Conservation (phyloP, 2,888 invertebrate species). For the Villa cingulata region DNA sequence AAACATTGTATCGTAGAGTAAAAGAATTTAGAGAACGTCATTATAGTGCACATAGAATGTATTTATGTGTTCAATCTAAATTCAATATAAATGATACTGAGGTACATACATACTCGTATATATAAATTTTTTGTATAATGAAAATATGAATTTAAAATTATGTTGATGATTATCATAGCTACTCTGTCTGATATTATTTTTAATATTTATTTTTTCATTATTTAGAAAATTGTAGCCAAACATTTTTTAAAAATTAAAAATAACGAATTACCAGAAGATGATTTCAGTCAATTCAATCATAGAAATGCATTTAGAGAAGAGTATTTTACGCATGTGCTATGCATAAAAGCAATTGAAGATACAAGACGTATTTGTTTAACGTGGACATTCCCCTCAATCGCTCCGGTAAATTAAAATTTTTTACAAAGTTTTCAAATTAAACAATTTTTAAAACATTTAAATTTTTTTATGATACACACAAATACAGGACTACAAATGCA, state of each 20-base stretch:
- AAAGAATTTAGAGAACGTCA: constrained; percentile 57
- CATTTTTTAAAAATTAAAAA: constrained; percentile 51
- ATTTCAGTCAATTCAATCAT: constrained; percentile 38
- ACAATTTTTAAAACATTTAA: too few species aligned
- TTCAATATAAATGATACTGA: constrained; percentile 11
- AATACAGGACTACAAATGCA: constrained; percentile 9
- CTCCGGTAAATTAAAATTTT: neutral
- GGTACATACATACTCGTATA: neutral
- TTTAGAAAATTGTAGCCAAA: constrained; percentile 19
- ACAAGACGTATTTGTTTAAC: neutral
- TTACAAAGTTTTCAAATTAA: too few species aligned
- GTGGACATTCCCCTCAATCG: neutral
- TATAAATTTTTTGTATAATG: too few species aligned
- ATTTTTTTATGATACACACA: too few species aligned
- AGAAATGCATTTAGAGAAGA: constrained; percentile 11
- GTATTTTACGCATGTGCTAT: constrained; percentile 34
- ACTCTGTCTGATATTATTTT: too few species aligned
- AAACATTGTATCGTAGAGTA: constrained; percentile 48
- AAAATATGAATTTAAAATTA: too few species aligned
- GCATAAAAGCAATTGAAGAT: constrained; percentile 45
- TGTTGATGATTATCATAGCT: too few species aligned
- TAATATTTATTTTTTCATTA: neutral
- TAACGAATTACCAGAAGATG: constrained; percentile 45
- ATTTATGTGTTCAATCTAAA: constrained; percentile 54
- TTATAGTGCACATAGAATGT: constrained; percentile 75